A percentile compares a stretch with the other conserved stretches of the same genome.
phyloP scores from a whole-genome alignment of 2,888 invertebrate species.

The Carpatolechia fugitivella region DNA sequence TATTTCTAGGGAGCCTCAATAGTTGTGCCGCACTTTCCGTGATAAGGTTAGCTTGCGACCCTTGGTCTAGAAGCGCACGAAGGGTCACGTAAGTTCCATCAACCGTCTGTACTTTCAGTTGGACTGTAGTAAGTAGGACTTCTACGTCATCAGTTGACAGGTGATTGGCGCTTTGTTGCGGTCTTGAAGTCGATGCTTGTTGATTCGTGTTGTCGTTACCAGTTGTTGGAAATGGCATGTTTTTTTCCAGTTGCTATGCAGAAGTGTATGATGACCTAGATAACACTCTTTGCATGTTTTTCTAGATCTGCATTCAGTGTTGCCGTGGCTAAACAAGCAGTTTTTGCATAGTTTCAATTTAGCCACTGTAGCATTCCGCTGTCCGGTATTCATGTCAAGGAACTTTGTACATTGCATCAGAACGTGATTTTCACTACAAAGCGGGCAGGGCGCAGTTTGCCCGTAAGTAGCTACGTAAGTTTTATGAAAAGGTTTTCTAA shows the following conservation, averaged over 20 bases:
- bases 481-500: conserved; percentile 12
- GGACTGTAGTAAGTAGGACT: background rate
- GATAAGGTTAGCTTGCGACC: background rate
- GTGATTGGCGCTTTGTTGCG: background rate
- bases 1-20: background rate
- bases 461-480: background rate
- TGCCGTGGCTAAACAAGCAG: conserved; percentile 21
- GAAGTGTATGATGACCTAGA: conserved; percentile 20
- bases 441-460: background rate
- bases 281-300: conserved; percentile 19
- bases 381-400: conserved; percentile 26
- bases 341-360: conserved; percentile 23
- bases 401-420: conserved; percentile 1
- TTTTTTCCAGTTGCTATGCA: conserved; percentile 18
- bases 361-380: conserved; percentile 14
- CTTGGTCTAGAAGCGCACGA: no score
- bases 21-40: background rate
- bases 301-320: background rate
- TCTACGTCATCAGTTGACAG: background rate
- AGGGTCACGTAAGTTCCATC: conserved; percentile 10
- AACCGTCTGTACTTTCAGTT: conserved; percentile 8
- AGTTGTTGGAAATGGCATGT: no score
- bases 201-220: no score
- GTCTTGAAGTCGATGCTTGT: no score
- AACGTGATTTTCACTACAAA: background rate